Base-by-base conservation (phyloP, 2,113 vertebrate genomes). In the Oncorhynchus masou region DNA sequence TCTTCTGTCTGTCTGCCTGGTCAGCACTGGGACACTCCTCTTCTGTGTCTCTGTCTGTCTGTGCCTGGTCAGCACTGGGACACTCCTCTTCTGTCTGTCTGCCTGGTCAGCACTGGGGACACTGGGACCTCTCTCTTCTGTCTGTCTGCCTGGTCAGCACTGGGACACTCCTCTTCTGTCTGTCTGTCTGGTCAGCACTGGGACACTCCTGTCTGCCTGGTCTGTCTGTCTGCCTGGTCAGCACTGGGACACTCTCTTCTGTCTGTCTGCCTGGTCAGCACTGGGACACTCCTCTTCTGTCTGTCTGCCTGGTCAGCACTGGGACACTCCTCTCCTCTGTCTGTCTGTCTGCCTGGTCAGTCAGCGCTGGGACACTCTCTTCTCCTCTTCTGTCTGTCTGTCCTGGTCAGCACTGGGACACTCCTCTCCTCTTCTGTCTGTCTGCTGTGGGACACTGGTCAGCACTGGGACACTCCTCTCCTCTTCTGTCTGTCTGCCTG, bases 1-100 rank as follows among this genome's bases (percentile, higher is more conserved):
- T 31, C 75, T 25, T 29, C 15, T 78, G n/a, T 74, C 54, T 13
- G 0, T 79, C 31, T 77, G 79, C 3, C 39, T 70, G 34, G 59
- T 60, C 7, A 20, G 20, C 20, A 0, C n/a, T 60, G 59, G n/a
- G 19, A 60, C 19, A 20, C 59, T 60, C n/a, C 59, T 22, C 19
- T n/a, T 5, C 4, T 22, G 15, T 51, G n/a, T n/a, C n/a, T 4
- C 64, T 49, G 68, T 76, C 59, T 31, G 66, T 70, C 49, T 16
- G 13, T 16, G 13, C n/a, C 25, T 51, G 49, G 49, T 16, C 3
- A 51, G 13, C 7, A 0, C 34, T 39, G 34, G 7, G 34, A 39
- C 39, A 9, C 39, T 39, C 0, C 39, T 2, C 39, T 9, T 7
- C 39, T 49, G 9, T 3, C 48, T 0, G 48, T 49, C 16, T 60